Conservation (phyloP, 30 jellyfish, hydroid and myxozoan species). For the Chironex yamaguchii region DNA sequence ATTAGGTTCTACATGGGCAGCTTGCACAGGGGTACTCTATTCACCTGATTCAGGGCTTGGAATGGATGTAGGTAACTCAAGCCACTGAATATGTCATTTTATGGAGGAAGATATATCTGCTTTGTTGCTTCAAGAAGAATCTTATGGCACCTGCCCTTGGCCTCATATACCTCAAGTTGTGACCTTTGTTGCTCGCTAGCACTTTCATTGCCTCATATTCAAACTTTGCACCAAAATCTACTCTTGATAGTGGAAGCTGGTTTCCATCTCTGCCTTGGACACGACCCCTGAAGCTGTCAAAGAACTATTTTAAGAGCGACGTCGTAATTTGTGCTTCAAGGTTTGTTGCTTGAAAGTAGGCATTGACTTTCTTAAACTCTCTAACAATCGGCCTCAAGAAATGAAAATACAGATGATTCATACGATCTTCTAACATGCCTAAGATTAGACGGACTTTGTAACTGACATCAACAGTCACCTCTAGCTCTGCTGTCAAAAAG, state of each 20-base stretch:
- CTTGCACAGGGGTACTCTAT: slow-evolving; percentile 36
- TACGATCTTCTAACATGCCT: slow-evolving; percentile 59
- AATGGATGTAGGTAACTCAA: slow-evolving; percentile 43
- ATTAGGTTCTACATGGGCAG: slow-evolving; percentile 47
- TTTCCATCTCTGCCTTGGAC: slow-evolving; percentile 23
- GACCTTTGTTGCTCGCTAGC: slow-evolving; percentile 7
- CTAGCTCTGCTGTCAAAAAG: slow-evolving; percentile 62
- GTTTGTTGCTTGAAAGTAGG: slow-evolving; percentile 62
- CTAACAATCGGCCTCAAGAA: slow-evolving; percentile 50
- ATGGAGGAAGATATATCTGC: slow-evolving; percentile 71
- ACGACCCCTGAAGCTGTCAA: slow-evolving; percentile 22
- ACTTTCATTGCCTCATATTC: slow-evolving; percentile 8
- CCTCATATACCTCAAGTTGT: slow-evolving; percentile 32
- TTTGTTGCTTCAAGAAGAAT: slow-evolving; percentile 46
- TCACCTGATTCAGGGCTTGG: slow-evolving; percentile 6
- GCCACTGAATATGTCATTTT: slow-evolving; percentile 31
- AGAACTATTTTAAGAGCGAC: slow-evolving; percentile 16
- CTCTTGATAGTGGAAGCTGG: slow-evolving; percentile 21
- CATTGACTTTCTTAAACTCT: slow-evolving; percentile 61
- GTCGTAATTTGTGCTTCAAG: slow-evolving; percentile 49
- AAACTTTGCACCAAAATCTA: slow-evolving; percentile 70
- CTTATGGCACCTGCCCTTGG: slow-evolving; percentile 35
- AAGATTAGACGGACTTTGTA: slow-evolving; percentile 60
- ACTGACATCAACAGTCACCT: slow-evolving; percentile 26
- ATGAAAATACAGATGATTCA: slow-evolving; percentile 55